Conservation (phyloP, 1,140 invertebrate genomes). For the Elymnias hypermnestra region DNA sequence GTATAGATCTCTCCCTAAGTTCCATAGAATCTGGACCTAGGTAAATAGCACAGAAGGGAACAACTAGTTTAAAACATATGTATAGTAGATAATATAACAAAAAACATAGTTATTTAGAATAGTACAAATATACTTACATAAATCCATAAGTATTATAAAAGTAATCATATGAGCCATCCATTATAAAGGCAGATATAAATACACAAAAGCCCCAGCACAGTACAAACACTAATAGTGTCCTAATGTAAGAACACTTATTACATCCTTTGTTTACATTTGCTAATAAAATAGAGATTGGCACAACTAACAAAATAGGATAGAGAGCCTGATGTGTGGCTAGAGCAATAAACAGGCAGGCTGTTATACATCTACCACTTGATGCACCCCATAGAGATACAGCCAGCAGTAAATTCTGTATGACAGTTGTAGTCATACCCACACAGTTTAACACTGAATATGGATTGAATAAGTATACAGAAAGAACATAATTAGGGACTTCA, state of each 20-base stretch:
- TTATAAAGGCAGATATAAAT: conserved; percentile 65
- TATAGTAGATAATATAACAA: too few species aligned
- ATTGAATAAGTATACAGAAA: conserved; percentile 93
- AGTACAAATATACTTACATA: conserved; percentile 83
- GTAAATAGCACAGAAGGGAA: too few species aligned
- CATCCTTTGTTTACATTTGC: conserved; percentile 67
- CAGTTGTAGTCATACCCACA: conserved; percentile 92
- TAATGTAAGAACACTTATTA: conserved; percentile 71
- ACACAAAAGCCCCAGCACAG: conserved; percentile 68
- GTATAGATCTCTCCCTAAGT: too few species aligned
- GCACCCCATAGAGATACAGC: conserved; percentile 83
- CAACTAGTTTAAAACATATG: too few species aligned
- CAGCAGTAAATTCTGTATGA: conserved; percentile 91
- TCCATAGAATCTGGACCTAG: too few species aligned
- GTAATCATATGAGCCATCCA: conserved; percentile 83
- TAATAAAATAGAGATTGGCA: conserved; percentile 81
- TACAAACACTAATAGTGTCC: conserved; percentile 65
- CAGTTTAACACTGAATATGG: conserved; percentile 94
- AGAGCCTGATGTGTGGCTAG: conserved; percentile 89
- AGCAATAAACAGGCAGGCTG: conserved; percentile 82
- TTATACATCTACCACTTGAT: conserved; percentile 78
- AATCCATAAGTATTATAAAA: conserved; percentile 88
- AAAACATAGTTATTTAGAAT: too few species aligned
- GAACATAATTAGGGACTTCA: conserved; percentile 80
- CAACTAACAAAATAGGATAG: conserved; percentile 90